phyloP scores from a whole-genome alignment of 2,888 invertebrate genomes.

The Rambutsinella grinnellia region DNA sequence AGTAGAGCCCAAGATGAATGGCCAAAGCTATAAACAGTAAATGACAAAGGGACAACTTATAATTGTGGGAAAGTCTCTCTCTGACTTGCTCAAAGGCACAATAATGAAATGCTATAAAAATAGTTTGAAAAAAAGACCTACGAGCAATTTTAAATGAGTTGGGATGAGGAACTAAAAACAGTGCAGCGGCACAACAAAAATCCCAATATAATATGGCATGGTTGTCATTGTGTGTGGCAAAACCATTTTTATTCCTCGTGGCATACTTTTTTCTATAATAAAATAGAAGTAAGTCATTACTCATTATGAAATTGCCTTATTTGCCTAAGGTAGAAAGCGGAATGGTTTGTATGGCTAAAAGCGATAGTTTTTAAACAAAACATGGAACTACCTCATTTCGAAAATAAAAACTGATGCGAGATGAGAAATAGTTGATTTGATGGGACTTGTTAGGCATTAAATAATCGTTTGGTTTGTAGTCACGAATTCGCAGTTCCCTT shows the following conservation, averaged over 20 bases:
- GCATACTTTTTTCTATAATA: neutral
- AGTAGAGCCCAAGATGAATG: too few relatives aligned
- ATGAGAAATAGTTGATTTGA: neutral
- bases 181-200: neutral
- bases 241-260: neutral
- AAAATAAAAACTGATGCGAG: neutral
- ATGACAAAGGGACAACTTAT: constrained; percentile 9
- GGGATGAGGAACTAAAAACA: neutral
- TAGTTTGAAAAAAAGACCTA: neutral
- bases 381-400: neutral
- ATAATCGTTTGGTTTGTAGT: neutral
- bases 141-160: neutral
- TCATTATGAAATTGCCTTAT: neutral
- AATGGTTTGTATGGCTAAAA: neutral
- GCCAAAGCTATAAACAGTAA: neutral
- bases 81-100: neutral
- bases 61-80: constrained; percentile 36
- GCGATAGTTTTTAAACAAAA: neutral
- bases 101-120: constrained; percentile 2
- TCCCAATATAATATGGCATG: neutral
- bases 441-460: neutral
- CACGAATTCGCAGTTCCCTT: neutral
- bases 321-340: neutral
- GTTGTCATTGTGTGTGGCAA: neutral
- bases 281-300: too few relatives aligned